Percentiles rank a stretch among this genome's conserved stretches.
Evolutionary conservation across 1,140 invertebrate genomes (phyloP).

Genomic region (Dinothrombium tinctorium): DNA sequence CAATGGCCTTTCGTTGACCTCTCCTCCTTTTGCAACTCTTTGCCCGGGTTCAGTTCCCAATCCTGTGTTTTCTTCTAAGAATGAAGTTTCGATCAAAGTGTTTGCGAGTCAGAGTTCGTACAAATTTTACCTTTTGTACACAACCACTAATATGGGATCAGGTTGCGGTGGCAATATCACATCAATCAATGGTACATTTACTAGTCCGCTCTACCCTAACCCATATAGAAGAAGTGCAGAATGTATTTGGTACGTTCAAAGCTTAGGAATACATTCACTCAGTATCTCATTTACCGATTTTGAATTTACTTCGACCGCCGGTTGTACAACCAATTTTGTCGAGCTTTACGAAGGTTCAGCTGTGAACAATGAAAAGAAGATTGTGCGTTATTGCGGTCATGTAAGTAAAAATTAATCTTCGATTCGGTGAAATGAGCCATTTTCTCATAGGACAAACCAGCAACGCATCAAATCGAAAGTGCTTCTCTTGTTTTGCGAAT

Average conservation of each 20-base stretch:
- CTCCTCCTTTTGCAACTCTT: constrained; percentile 20
- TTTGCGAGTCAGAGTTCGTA: constrained; percentile 20
- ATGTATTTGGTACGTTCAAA: constrained; percentile 44
- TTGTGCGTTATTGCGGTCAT: too few relatives aligned
- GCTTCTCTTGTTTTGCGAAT: too few relatives aligned
- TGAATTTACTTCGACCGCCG: constrained; percentile 29
- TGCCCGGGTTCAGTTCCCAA: constrained; percentile 20
- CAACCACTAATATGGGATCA: constrained; percentile 32
- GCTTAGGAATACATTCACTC: constrained; percentile 25
- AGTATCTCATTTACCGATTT: constrained; percentile 25
- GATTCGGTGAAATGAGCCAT: too few relatives aligned
- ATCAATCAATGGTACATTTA: constrained; percentile 40
- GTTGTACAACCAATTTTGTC: constrained; percentile 29
- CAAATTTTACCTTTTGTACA: constrained; percentile 32
- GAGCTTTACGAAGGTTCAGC: constrained; percentile 45
- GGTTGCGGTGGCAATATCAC: constrained; percentile 55
- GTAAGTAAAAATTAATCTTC: too few relatives aligned
- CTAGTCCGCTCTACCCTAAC: constrained; percentile 48
- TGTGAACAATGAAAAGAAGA: too few relatives aligned
- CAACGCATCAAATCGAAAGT: too few relatives aligned
- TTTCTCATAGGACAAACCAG: too few relatives aligned
- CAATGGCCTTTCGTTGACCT: constrained; percentile 20
- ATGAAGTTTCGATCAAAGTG: constrained; percentile 30
- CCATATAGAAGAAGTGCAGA: constrained; percentile 30
- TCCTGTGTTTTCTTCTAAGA: constrained; percentile 34